phyloP scores from a whole-genome alignment of 1,140 invertebrate species.

The Eumaeus atala region DNA sequence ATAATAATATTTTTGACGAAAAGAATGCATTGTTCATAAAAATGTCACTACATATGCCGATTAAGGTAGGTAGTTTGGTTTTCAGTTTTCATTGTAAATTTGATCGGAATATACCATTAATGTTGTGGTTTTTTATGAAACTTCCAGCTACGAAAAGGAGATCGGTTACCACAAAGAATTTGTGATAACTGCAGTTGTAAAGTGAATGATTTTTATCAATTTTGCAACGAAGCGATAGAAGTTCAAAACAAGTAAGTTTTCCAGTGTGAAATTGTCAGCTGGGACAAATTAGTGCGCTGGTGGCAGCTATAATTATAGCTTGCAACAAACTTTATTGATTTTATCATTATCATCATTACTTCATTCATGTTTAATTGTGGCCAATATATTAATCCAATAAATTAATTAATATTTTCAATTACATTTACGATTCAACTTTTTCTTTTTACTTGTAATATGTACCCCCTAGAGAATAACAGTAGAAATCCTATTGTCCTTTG shows the following conservation, averaged over 20 bases:
- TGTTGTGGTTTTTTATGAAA: slow-evolving; percentile 19
- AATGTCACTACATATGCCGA: slow-evolving; percentile 66
- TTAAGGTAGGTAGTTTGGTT: slow-evolving; percentile 50
- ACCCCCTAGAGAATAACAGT: no score
- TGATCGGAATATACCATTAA: slow-evolving; percentile 13
- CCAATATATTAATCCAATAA: no score
- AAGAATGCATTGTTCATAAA: slow-evolving; percentile 64
- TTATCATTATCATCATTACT: no score
- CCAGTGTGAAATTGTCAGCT: not conserved
- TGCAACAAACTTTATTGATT: no score
- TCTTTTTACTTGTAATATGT: no score
- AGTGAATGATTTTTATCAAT: slow-evolving; percentile 79
- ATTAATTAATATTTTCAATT: no score
- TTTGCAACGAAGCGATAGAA: slow-evolving; percentile 77
- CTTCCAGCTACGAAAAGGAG: slow-evolving; percentile 75
- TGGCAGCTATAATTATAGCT: no score
- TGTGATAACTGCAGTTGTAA: slow-evolving; percentile 78
- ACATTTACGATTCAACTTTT: no score
- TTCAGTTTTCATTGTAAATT: slow-evolving; percentile 16
- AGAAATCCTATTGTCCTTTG: no score
- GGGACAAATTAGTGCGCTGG: no score
- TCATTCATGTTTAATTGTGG: no score
- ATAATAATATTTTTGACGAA: slow-evolving; percentile 66
- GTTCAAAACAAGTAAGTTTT: slow-evolving; percentile 75
- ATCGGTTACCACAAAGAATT: slow-evolving; percentile 78